A percentile compares a stretch with the other conserved stretches of the same genome.
phyloP scores from a whole-genome alignment of 2,797 vertebrate genomes.

The Notolepis coatsorum region DNA sequence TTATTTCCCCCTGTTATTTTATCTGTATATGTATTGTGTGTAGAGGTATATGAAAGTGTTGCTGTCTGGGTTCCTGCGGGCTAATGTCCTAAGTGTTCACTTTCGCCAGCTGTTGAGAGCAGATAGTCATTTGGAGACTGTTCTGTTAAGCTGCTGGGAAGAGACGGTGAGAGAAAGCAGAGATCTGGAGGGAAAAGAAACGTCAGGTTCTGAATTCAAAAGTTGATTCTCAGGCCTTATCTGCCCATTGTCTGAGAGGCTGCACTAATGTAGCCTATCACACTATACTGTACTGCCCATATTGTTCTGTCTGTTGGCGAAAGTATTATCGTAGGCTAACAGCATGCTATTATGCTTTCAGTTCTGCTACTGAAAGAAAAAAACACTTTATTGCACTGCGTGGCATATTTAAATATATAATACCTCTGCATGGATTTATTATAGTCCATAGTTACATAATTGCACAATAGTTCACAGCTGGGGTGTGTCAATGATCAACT shows the following conservation, averaged over 20 bases:
- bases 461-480: too few species aligned
- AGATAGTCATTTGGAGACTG: conserved; percentile 37
- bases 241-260: conserved; percentile 5
- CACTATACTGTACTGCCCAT: not conserved
- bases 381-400: conserved; percentile 21
- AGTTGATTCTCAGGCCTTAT: conserved; percentile 20
- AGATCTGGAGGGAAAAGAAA: conserved; percentile 21
- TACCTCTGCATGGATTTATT: too few species aligned
- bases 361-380: conserved; percentile 2
- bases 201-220: conserved; percentile 37
- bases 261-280: too few species aligned
- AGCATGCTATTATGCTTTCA: not conserved
- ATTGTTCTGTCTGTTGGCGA: not conserved
- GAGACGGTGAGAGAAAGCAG: conserved; percentile 23
- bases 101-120: conserved; percentile 20
- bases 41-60: not conserved
- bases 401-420: not conserved
- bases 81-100: not conserved
- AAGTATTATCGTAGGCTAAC: not conserved
- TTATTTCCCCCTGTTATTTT: conserved; percentile 16
- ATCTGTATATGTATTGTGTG: conserved; percentile 3
- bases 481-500: too few species aligned
- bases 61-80: conserved; percentile 17
- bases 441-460: too few species aligned
- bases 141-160: conserved; percentile 20